Evolutionary conservation across 2,797 vertebrate species (phyloP).

Genomic region (Varecia variegata): DNA sequence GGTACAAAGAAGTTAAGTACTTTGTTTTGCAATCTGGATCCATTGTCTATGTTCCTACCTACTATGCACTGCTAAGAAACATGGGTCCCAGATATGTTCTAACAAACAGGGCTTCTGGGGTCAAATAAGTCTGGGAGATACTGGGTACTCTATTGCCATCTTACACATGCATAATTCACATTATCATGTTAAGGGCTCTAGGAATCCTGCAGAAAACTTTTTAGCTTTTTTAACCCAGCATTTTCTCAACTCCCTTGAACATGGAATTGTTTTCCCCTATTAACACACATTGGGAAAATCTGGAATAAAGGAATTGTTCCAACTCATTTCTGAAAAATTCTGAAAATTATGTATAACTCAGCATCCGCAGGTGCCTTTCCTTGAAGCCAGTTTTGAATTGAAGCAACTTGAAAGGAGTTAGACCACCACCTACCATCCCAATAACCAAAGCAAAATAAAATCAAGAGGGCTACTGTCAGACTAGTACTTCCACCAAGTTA

Average conservation of each 20-base stretch:
- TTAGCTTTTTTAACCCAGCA: not conserved
- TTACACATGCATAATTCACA: not conserved
- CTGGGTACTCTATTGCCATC: not conserved
- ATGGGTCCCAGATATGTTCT: not conserved
- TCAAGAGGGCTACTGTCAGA: rapidly evolving
- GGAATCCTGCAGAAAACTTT: not conserved
- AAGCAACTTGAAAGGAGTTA: not conserved
- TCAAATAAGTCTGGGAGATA: not conserved
- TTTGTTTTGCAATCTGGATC: not conserved
- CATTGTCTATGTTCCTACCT: not conserved
- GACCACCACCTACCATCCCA: not conserved
- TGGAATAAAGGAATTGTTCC: not conserved
- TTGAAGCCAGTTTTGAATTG: not conserved
- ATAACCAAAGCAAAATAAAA: not conserved
- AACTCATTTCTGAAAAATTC: not conserved
- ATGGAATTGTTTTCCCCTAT: not conserved
- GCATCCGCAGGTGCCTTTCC: not conserved
- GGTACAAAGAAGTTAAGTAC: not conserved
- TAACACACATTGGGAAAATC: not conserved
- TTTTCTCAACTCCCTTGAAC: not conserved
- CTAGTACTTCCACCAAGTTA: not conserved
- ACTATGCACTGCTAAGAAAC: not conserved
- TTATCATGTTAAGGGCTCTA: not conserved
- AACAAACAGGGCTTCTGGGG: not conserved
- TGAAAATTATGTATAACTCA: not conserved